Conservation (phyloP, 2,113 vertebrate species). For the Boulengeromyrus knoepffleri region DNA sequence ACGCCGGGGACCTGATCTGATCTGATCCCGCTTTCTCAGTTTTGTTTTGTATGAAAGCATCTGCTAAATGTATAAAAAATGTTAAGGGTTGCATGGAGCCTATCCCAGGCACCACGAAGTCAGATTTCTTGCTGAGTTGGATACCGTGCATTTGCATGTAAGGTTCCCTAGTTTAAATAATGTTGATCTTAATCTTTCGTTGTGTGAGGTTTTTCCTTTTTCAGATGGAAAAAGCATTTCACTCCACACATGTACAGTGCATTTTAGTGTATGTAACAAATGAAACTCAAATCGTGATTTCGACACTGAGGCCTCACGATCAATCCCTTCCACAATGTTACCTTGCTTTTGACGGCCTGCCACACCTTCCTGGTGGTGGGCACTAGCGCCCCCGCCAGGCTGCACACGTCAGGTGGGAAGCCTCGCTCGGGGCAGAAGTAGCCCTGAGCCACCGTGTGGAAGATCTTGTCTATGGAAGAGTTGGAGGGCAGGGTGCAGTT, state of each 20-base stretch:
- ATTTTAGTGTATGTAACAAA: not conserved
- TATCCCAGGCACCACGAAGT: not conserved
- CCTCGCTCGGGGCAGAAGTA: conserved; percentile 68
- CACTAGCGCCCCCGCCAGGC: conserved; percentile 60
- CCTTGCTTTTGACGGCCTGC: conserved; percentile 74
- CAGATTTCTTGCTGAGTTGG: not conserved
- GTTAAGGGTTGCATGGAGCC: not conserved
- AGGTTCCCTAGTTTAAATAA: not conserved
- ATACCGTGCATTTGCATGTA: not conserved
- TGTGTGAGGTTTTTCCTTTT: too few species aligned
- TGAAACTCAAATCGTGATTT: not conserved
- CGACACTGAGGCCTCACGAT: not conserved
- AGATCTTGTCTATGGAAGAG: conserved; percentile 73
- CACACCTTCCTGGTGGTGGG: conserved; percentile 65
- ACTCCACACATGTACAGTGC: not conserved
- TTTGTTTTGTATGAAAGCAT: not conserved
- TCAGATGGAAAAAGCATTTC: not conserved
- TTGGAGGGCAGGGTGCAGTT: conserved; percentile 74
- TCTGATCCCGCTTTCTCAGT: not conserved
- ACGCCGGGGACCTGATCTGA: not conserved
- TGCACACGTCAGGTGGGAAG: conserved; percentile 54
- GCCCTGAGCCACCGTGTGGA: conserved; percentile 64
- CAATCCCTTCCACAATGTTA: conserved; percentile 29
- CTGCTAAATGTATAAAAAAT: not conserved
- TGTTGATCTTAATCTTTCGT: not conserved